Evolutionary conservation across 2,888 invertebrate genomes (phyloP).

Genomic region (Lepas anatifera): DNA sequence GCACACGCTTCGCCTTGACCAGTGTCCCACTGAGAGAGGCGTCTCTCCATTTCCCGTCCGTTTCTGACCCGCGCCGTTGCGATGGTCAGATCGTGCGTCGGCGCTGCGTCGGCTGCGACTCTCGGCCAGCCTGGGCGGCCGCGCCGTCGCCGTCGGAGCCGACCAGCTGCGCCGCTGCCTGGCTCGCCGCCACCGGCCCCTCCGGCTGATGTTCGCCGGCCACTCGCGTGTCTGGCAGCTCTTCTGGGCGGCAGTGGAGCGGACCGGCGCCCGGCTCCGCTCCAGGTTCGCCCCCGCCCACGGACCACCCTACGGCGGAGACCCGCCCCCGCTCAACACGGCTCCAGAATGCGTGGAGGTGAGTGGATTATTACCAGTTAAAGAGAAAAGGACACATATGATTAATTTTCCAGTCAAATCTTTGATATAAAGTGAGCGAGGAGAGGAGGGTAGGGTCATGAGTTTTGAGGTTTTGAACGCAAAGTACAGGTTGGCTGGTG

Average conservation of each 20-base stretch:
- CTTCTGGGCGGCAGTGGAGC: not conserved
- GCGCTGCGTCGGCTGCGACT: not conserved
- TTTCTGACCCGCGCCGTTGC: too few relatives aligned
- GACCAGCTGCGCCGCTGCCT: not conserved
- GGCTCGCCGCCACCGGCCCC: not conserved
- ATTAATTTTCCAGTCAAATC: too few relatives aligned
- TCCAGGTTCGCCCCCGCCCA: not conserved
- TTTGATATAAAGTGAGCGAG: too few relatives aligned
- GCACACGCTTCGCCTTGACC: too few relatives aligned
- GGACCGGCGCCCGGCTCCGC: not conserved
- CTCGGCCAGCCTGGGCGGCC: not conserved
- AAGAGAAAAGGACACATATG: too few relatives aligned
- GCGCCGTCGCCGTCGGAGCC: not conserved
- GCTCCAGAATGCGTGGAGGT: not conserved
- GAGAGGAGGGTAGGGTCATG: too few relatives aligned
- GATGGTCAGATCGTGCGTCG: not conserved
- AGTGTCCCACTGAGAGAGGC: too few relatives aligned
- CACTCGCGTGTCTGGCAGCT: constrained; percentile 9
- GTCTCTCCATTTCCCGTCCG: too few relatives aligned
- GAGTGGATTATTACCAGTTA: too few relatives aligned
- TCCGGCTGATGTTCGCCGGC: not conserved
- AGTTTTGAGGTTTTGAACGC: too few relatives aligned
- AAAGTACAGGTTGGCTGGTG: too few relatives aligned
- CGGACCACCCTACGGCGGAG: not conserved
- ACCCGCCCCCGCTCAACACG: not conserved